These are phyloP conservation scores for Acanthoscelides obtectus DNA, from an alignment of 2,888 invertebrate genomes.

Conservation along the genomic window DNA sequence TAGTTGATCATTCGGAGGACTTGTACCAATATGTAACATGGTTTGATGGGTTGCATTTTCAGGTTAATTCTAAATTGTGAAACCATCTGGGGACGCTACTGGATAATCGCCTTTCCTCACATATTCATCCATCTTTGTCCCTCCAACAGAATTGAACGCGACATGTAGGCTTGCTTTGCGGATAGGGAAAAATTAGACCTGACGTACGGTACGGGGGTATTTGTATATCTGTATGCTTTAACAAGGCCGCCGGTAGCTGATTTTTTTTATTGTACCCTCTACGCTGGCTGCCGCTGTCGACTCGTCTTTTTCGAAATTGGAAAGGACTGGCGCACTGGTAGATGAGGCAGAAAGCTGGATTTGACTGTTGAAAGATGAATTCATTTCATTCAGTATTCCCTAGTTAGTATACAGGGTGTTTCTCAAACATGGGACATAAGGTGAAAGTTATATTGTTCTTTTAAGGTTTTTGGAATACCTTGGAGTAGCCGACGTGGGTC, in stretches of 20 bases:
- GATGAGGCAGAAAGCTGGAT: background rate
- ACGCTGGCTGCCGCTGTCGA: background rate
- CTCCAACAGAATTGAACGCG: background rate
- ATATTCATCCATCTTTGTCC: background rate
- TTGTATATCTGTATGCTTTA: background rate
- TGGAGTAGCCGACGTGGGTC: no score
- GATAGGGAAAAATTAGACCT: background rate
- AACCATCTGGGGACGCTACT: no score
- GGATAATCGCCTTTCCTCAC: background rate
- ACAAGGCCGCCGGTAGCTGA: background rate
- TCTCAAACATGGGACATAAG: no score
- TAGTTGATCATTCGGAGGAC: no score
- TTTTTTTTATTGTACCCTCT: background rate
- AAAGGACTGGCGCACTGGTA: background rate
- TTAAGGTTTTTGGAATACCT: no score
- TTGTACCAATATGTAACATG: no score
- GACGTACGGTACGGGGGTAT: background rate
- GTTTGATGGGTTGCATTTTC: no score
- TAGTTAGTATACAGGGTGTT: no score
- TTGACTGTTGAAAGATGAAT: background rate
- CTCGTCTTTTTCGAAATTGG: background rate
- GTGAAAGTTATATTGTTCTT: no score
- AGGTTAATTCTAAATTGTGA: no score
- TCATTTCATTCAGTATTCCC: background rate
- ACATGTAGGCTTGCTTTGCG: background rate